phyloP scores from a whole-genome alignment of 1,140 invertebrate species.

The Vanessa atalanta region DNA sequence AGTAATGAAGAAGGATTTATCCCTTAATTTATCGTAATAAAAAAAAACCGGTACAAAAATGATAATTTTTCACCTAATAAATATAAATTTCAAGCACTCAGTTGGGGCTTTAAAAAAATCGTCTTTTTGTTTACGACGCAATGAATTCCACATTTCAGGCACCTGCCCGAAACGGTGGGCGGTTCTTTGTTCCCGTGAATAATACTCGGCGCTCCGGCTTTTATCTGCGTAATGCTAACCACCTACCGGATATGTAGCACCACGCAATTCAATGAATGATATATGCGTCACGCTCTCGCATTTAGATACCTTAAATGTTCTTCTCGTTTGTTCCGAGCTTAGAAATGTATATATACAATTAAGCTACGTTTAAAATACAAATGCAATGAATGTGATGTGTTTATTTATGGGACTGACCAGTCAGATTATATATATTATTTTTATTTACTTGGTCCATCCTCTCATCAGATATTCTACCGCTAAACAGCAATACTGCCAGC shows the following conservation, averaged over 20 bases:
- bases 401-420: not conserved
- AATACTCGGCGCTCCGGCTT: slow-evolving; percentile 50
- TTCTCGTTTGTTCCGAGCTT: not conserved
- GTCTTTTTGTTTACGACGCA: slow-evolving; percentile 47
- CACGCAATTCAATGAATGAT: slow-evolving; percentile 8
- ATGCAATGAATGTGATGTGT: not conserved
- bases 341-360: not conserved
- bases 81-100: slow-evolving; percentile 37
- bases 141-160: slow-evolving; percentile 61
- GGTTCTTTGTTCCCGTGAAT: slow-evolving; percentile 60
- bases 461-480: too few species aligned
- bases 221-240: slow-evolving; percentile 52
- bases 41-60: not conserved
- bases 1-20: too few species aligned
- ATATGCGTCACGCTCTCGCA: not conserved
- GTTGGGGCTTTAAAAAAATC: slow-evolving; percentile 22
- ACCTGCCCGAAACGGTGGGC: slow-evolving; percentile 56
- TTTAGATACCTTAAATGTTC: not conserved
- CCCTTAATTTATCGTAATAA: too few species aligned
- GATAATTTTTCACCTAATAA: slow-evolving; percentile 7
- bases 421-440: too few species aligned
- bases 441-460: too few species aligned
- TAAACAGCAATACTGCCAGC: too few species aligned
- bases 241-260: slow-evolving; percentile 20
- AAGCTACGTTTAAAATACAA: not conserved